These are phyloP conservation scores for Anthopleura sola DNA, from an alignment of 64 coral and sea anemone genomes.

Conservation along the genomic window DNA sequence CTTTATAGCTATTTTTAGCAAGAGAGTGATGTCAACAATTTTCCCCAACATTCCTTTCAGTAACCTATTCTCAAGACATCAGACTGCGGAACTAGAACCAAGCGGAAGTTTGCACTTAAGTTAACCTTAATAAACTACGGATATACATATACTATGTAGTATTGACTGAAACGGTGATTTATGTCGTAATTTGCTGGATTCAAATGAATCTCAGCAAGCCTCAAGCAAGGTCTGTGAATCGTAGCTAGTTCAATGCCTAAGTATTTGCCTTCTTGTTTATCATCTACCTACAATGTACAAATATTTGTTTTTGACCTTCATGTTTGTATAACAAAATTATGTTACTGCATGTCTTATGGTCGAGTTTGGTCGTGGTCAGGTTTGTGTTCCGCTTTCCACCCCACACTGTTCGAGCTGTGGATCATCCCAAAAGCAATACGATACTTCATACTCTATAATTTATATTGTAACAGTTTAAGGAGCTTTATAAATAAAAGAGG, in stretches of 20 bases:
- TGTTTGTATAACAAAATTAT: neutral
- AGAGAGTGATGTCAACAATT: conserved; percentile 1
- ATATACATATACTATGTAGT: neutral
- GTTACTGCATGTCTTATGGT: neutral
- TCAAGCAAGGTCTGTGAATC: no score
- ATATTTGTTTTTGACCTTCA: neutral
- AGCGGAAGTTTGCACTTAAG: neutral
- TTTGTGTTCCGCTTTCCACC: neutral
- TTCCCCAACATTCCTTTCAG: conserved; percentile 14
- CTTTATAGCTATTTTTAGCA: neutral
- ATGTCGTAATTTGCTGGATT: neutral
- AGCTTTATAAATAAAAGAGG: no score
- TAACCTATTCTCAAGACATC: neutral
- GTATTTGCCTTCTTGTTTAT: neutral
- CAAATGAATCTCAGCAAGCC: neutral
- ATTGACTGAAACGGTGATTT: neutral
- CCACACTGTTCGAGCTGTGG: neutral
- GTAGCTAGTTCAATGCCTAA: no score
- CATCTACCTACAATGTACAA: neutral
- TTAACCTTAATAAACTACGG: neutral
- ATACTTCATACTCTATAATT: neutral
- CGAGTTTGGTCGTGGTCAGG: neutral
- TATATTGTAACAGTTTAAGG: no score
- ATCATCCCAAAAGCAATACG: neutral
- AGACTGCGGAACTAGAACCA: neutral